A percentile compares a stretch with the other conserved stretches of the same genome.
Conservation (phyloP, 2,797 vertebrate genomes). For the Clarias platycephalus region DNA sequence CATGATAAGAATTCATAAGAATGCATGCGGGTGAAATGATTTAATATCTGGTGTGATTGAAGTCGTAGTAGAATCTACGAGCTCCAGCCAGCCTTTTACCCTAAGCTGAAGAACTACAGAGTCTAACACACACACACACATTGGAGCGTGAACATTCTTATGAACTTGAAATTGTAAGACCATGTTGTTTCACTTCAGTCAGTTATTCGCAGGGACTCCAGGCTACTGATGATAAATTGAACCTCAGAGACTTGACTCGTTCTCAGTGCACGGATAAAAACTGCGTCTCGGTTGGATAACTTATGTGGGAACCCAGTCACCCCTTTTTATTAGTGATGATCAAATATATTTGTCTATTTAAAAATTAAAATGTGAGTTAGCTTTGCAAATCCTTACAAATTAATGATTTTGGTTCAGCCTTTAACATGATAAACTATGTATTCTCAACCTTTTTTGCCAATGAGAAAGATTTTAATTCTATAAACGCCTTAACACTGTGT, state of each 20-base stretch:
- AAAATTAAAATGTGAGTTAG: background rate
- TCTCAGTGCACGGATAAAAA: constrained; percentile 11
- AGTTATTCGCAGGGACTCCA: constrained; percentile 16
- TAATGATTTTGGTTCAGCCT: background rate
- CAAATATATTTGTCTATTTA: constrained; percentile 10
- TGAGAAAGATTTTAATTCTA: background rate
- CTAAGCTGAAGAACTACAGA: background rate
- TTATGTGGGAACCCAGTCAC: background rate
- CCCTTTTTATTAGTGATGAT: constrained; percentile 6
- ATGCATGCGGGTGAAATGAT: background rate
- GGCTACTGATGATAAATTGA: constrained; percentile 20
- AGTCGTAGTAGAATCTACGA: background rate
- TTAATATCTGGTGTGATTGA: constrained; percentile 19
- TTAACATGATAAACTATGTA: background rate
- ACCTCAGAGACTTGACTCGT: background rate
- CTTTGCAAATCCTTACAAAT: background rate
- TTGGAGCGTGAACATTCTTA: constrained; percentile 13
- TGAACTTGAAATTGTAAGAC: constrained; percentile 12
- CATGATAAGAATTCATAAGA: constrained; percentile 25
- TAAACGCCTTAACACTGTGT: background rate
- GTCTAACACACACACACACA: constrained; percentile 3
- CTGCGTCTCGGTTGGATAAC: background rate
- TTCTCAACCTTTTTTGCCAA: background rate
- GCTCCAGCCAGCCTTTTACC: background rate
- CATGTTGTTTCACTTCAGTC: constrained; percentile 19